A percentile compares a stretch with the other conserved stretches of the same genome.
phyloP scores from a whole-genome alignment of 1,140 invertebrate species.

The Nephila pilipes region DNA sequence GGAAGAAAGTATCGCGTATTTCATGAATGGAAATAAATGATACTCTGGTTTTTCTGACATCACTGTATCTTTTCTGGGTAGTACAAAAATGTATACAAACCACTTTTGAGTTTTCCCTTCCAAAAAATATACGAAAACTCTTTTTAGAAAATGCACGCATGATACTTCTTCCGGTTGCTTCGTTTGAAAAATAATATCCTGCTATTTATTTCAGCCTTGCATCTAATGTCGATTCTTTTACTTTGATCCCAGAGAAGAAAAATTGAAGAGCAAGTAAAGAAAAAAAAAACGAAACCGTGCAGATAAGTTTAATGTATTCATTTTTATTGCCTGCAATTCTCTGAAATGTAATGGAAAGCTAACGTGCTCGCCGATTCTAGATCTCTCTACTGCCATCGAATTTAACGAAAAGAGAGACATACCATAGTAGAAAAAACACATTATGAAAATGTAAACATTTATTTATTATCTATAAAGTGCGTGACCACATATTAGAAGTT shows the following conservation, averaged over 20 bases:
- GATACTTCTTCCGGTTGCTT: background rate
- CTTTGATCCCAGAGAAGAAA: background rate
- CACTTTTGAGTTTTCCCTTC: background rate
- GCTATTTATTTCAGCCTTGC: background rate
- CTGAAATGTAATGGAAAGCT: slow-evolving; percentile 63
- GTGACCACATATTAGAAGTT: slow-evolving; percentile 48
- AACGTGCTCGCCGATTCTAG: slow-evolving; percentile 2
- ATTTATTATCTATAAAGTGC: slow-evolving; percentile 66
- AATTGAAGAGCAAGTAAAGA: background rate
- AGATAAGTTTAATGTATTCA: slow-evolving; percentile 64
- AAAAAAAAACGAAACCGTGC: slow-evolving; percentile 3
- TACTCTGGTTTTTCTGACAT: background rate
- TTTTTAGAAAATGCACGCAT: background rate
- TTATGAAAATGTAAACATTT: slow-evolving; percentile 66
- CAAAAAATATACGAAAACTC: background rate
- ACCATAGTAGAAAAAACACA: slow-evolving; percentile 33
- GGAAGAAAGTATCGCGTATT: background rate
- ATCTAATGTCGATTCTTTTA: slow-evolving; percentile 35
- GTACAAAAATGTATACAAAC: background rate
- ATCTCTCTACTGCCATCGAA: slow-evolving; percentile 23
- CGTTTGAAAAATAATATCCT: background rate
- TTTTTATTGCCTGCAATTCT: slow-evolving; percentile 58
- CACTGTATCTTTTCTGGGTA: background rate
- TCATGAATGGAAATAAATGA: background rate
- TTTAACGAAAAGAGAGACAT: slow-evolving; percentile 51